A percentile compares a stretch with the other conserved stretches of the same genome.
Evolutionary conservation across 2,797 vertebrate species (phyloP).

Genomic region (Lindbergichthys nudifrons): DNA sequence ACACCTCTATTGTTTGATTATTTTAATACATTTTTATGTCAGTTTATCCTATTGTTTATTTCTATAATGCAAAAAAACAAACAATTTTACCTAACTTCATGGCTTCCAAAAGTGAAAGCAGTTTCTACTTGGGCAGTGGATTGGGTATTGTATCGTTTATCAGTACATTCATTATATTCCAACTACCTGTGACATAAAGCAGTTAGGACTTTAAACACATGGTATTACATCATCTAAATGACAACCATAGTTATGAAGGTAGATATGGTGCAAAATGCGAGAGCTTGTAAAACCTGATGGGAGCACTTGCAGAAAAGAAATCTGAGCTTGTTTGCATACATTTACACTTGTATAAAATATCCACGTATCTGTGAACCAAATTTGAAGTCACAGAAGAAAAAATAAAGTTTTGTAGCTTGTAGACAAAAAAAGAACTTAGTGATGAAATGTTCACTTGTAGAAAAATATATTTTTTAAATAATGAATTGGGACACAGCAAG

Average conservation of each 20-base stretch:
- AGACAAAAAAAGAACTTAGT: too few species aligned
- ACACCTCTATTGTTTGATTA: constrained; percentile 27
- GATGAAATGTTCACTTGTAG: too few species aligned
- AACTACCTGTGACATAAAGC: background rate
- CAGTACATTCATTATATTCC: background rate
- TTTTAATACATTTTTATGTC: background rate
- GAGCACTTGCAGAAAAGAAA: too few species aligned
- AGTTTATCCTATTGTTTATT: constrained; percentile 19
- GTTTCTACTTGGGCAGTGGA: constrained; percentile 2
- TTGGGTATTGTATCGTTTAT: constrained; percentile 10
- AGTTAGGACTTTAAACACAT: constrained; percentile 18
- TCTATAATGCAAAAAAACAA: background rate
- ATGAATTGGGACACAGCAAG: too few species aligned
- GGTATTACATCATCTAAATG: background rate
- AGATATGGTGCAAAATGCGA: too few species aligned
- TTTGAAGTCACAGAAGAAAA: too few species aligned
- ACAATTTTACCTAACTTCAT: background rate
- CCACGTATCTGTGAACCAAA: too few species aligned
- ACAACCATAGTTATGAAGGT: background rate
- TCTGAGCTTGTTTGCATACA: too few species aligned
- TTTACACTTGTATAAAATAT: too few species aligned
- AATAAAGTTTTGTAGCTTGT: too few species aligned
- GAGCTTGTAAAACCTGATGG: too few species aligned
- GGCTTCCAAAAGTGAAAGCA: constrained; percentile 5
- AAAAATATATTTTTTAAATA: too few species aligned